These are phyloP conservation scores for Dolomedes plantarius DNA, from an alignment of 2,888 invertebrate genomes.

Conservation along the genomic window DNA sequence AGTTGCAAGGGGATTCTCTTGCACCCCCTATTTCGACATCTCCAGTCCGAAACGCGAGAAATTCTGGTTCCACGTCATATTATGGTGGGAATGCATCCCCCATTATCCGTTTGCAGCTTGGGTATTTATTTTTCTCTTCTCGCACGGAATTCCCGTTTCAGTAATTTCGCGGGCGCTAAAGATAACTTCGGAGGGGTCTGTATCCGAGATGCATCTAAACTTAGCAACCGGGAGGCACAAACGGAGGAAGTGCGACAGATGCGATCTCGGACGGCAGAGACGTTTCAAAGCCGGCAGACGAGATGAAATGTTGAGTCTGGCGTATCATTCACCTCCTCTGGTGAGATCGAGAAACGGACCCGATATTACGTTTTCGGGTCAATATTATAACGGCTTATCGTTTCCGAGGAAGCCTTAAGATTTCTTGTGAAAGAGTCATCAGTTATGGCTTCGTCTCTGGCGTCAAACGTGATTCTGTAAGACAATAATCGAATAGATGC, in stretches of 20 bases:
- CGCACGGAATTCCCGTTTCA: neutral
- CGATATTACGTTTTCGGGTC: neutral
- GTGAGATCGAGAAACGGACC: neutral
- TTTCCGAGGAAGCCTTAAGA: neutral
- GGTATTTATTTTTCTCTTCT: neutral
- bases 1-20: too few relatives aligned
- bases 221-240: neutral
- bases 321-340: too few relatives aligned
- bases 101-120: neutral
- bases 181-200: neutral
- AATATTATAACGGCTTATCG: neutral
- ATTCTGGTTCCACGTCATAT: too few relatives aligned
- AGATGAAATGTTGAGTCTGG: too few relatives aligned
- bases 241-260: neutral
- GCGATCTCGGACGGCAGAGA: neutral
- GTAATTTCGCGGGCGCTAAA: neutral
- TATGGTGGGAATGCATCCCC: too few relatives aligned
- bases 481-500: too few relatives aligned
- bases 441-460: neutral
- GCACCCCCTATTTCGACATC: too few relatives aligned
- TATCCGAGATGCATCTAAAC: slow-evolving; percentile 3
- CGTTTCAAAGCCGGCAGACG: too few relatives aligned
- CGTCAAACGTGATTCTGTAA: too few relatives aligned
- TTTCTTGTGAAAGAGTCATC: neutral
- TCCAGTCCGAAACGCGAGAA: too few relatives aligned